Conservation (phyloP, 2,797 vertebrate species). For the Catostomus latipinnis region DNA sequence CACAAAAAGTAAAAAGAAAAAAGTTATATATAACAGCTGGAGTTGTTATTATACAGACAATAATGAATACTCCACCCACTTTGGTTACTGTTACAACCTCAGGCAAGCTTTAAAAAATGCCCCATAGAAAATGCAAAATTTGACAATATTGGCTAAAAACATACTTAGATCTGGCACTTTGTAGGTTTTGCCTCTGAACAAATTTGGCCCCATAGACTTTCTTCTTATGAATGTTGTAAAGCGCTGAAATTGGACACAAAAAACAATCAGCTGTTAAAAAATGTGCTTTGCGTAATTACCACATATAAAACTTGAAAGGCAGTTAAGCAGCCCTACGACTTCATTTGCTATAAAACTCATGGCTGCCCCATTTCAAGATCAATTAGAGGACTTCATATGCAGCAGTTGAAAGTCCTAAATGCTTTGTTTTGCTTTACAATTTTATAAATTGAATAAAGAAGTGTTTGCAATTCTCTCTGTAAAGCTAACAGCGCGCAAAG, state of each 20-base stretch:
- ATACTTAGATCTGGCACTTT: constrained; percentile 93
- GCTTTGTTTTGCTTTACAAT: constrained; percentile 20
- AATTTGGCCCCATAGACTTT: constrained; percentile 89
- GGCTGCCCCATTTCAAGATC: neutral
- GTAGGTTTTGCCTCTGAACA: constrained; percentile 89
- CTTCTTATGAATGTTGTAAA: constrained; percentile 92
- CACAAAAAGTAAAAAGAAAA: neutral
- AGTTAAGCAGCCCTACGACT: neutral
- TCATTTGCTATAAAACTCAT: constrained; percentile 10
- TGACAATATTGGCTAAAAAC: constrained; percentile 49
- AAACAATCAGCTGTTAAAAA: constrained; percentile 25
- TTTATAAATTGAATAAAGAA: constrained; percentile 20
- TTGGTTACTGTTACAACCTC: too few species aligned
- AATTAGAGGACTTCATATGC: constrained; percentile 1
- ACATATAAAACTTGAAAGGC: neutral
- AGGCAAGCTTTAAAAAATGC: neutral
- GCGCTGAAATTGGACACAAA: constrained; percentile 73
- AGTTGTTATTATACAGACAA: neutral
- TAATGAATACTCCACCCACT: neutral
- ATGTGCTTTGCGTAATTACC: neutral
- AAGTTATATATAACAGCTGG: neutral
- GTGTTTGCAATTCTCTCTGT: constrained; percentile 25
- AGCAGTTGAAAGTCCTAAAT: constrained; percentile 18
- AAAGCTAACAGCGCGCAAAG: neutral
- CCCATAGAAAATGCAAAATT: neutral